These are phyloP conservation scores for Vespertilio murinus DNA, from an alignment of 2,797 vertebrate species.

Conservation along the genomic window DNA sequence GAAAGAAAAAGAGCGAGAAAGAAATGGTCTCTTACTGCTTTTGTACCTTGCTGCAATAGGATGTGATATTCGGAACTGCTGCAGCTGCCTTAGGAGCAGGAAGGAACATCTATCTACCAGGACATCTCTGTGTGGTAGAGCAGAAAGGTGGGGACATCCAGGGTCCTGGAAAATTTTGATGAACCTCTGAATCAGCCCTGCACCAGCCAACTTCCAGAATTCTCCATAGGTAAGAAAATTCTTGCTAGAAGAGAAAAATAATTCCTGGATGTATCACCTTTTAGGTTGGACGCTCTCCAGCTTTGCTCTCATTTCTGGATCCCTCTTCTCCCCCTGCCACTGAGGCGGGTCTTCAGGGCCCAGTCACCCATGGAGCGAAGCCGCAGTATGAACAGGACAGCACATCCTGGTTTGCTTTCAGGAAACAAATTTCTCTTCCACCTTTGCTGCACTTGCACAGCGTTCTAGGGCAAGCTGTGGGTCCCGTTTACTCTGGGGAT, in stretches of 20 bases:
- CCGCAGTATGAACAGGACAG: fast-evolving
- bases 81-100: neutral
- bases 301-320: neutral
- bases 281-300: neutral
- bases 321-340: fast-evolving
- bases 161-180: neutral
- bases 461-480: neutral
- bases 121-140: fast-evolving
- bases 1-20: too few relatives aligned
- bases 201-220: neutral
- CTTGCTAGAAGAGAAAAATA: neutral
- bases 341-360: neutral
- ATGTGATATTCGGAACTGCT: neutral
- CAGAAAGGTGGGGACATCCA: neutral
- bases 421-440: neutral
- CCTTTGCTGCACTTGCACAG: neutral
- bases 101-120: neutral
- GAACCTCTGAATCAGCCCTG: too few relatives aligned
- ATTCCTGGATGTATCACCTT: neutral
- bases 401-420: neutral
- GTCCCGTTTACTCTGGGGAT: fast-evolving
- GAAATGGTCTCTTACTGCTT: neutral
- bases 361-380: fast-evolving
- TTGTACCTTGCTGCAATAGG: neutral
- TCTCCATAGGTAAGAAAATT: neutral